phyloP scores from a whole-genome alignment of 2,113 vertebrate species.

The Castor canadensis region DNA sequence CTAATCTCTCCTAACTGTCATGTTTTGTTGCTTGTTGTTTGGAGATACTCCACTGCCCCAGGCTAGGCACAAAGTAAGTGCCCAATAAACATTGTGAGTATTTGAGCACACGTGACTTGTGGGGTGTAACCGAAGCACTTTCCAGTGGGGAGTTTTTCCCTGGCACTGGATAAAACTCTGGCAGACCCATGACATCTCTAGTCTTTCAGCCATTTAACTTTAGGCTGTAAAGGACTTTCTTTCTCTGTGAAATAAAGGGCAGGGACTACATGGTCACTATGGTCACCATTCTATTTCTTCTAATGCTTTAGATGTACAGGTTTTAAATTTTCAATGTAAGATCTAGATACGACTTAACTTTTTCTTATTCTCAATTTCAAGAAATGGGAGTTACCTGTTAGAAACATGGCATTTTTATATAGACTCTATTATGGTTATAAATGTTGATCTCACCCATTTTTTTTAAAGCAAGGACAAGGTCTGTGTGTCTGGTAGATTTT shows the following conservation, averaged over 20 bases:
- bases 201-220: not conserved
- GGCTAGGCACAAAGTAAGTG: not conserved
- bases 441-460: not conserved
- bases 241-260: not conserved
- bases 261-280: not conserved
- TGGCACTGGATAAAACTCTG: not conserved
- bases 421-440: not conserved
- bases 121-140: not conserved
- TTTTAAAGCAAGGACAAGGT: not conserved
- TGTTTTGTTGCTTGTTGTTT: not conserved
- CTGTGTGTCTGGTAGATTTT: not conserved
- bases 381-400: not conserved
- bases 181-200: not conserved
- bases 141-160: not conserved
- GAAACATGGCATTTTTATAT: not conserved
- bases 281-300: not conserved
- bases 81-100: not conserved
- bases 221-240: not conserved
- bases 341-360: not conserved
- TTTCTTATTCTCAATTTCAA: constrained; percentile 6
- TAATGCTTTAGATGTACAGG: not conserved
- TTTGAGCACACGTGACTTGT: not conserved
- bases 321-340: not conserved
- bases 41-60: not conserved
- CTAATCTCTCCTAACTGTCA: not conserved